These are phyloP conservation scores for Onychostruthus taczanowskii DNA, from an alignment of 2,113 vertebrate species.

Conservation along the genomic window DNA sequence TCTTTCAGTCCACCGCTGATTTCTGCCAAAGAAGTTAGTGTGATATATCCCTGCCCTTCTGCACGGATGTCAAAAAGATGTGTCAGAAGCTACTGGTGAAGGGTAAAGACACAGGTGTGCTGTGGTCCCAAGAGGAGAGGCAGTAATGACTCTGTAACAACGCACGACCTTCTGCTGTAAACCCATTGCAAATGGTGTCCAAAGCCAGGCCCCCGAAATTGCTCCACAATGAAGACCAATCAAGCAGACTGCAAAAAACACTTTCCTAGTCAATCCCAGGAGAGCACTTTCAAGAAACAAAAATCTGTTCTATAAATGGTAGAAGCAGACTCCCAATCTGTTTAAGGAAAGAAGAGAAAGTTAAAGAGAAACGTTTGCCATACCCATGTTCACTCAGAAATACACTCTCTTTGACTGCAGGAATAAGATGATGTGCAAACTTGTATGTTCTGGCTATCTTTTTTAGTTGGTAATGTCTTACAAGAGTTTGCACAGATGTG, in stretches of 20 bases:
- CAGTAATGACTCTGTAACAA: background rate
- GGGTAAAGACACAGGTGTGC: background rate
- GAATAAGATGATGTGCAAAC: background rate
- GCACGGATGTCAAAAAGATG: background rate
- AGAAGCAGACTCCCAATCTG: background rate
- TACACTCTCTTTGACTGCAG: background rate
- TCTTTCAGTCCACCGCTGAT: background rate
- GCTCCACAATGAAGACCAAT: conserved; percentile 19
- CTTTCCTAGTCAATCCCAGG: background rate
- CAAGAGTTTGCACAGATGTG: background rate
- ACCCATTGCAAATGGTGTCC: background rate
- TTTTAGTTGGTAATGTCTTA: background rate
- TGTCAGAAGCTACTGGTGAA: background rate
- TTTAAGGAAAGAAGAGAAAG: background rate
- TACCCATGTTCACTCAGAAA: background rate
- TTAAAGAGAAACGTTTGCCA: background rate
- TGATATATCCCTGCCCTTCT: background rate
- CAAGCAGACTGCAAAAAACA: background rate
- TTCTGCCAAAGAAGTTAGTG: background rate
- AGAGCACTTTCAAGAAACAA: background rate
- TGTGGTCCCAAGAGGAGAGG: background rate
- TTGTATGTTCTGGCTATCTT: background rate
- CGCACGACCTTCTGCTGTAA: conserved; percentile 17
- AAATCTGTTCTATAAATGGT: background rate
- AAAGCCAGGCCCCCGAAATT: conserved; percentile 26